Evolutionary conservation across 2,113 vertebrate species (phyloP).

Genomic region (Chlorodrepanis virens): DNA sequence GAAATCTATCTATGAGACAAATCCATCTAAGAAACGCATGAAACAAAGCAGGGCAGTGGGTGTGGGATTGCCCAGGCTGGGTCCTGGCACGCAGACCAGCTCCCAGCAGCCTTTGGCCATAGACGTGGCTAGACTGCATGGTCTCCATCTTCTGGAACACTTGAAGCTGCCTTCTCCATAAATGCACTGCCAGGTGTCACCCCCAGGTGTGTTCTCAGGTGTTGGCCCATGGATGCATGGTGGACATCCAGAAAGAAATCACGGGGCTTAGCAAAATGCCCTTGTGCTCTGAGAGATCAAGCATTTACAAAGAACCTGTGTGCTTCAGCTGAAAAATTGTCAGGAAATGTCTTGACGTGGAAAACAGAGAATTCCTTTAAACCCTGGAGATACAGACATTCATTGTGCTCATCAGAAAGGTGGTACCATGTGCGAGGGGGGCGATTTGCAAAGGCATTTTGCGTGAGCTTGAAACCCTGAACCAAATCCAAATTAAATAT

Average conservation of each 20-base stretch:
- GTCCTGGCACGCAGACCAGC: not conserved
- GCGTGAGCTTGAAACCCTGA: not conserved
- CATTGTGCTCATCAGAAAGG: not conserved
- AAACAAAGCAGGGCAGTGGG: not conserved
- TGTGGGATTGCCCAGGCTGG: not conserved
- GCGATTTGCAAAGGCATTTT: not conserved
- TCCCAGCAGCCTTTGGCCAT: not conserved
- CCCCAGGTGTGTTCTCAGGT: not conserved
- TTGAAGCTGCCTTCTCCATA: not conserved
- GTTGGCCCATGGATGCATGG: no score
- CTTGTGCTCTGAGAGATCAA: not conserved
- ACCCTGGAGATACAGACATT: not conserved
- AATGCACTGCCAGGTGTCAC: not conserved
- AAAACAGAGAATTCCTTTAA: not conserved
- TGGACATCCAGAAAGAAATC: not conserved
- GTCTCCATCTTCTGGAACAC: not conserved
- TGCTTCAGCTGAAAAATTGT: not conserved
- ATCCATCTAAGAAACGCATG: not conserved
- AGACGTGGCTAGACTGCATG: no score
- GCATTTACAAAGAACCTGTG: not conserved
- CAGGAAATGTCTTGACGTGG: not conserved
- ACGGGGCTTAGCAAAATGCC: not conserved
- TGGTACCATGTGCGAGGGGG: fast-evolving
- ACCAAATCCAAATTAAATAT: slow-evolving; percentile 12
- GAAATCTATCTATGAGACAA: not conserved